Base-by-base conservation (phyloP, 2,888 invertebrate genomes). In the Leucophenga maculata region DNA sequence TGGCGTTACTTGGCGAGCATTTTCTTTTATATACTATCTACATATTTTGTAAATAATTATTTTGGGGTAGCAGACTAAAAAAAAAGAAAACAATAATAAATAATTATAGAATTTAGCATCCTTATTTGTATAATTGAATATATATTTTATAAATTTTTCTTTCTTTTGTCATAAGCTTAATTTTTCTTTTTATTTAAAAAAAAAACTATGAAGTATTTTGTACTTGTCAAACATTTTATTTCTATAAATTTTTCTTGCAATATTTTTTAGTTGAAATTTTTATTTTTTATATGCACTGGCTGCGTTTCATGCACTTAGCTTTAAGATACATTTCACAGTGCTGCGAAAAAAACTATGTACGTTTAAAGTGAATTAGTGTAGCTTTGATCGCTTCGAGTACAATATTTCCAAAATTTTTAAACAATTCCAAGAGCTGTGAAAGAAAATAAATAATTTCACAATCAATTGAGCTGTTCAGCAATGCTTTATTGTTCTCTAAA, bases 1-100 rank as follows among this genome's bases (percentile, higher is more conserved):
- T 39, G 3, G 11, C 39, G 39, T 57, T 26, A 57, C 11, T 57
- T 57, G 22, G 31, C 8, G 18, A 57, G 22, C 22, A 57, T 57
- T 50, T 50, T 16, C 1, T 14, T 50, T n/a, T 50, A 16, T 16
- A 50, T 50, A 50, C 6, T 48, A 16, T 48, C 6, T 50, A 11
- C 6, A 8, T 50, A 18, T 50, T 76, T 77, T 78, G 72, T 74
- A 77, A 77, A 78, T 78, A 77, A 75, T 77, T 79, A 78, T 39
- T 84, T 79, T 86, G 88, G 88, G 88, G 88, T 88, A 88, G 88
- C 88, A 88, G 88, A 88, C 88, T 88, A 88, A 88, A 88, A 78
- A 72, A 26, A 26, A 2, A 26, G 4, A 26, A 26, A 26, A 26
- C 4, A 26, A 26, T 26, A 26, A 26, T 26, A 26, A 26, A 26